Conservation (phyloP, 2,888 invertebrate species). For the Ariolimax columbianus region DNA sequence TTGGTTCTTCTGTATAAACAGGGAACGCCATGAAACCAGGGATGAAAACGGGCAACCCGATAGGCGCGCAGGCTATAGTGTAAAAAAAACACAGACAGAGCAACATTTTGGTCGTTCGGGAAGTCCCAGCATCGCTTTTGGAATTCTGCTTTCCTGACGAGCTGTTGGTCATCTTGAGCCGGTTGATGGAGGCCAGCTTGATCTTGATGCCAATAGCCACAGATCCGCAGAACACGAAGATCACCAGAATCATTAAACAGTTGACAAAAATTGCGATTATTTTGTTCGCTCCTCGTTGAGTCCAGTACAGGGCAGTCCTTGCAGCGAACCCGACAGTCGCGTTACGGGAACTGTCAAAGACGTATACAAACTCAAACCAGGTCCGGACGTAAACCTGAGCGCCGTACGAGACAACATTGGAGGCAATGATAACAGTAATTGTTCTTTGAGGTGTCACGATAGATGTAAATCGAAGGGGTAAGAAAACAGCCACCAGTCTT, state of each 20-base stretch:
- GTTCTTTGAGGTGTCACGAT: constrained; percentile 41
- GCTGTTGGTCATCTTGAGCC: constrained; percentile 32
- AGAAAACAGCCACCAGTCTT: constrained; percentile 38
- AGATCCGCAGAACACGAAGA: constrained; percentile 20
- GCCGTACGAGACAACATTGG: not conserved
- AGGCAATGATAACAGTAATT: not conserved
- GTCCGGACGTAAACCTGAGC: constrained; percentile 20
- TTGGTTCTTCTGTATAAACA: constrained; percentile 23
- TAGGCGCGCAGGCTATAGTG: constrained; percentile 7
- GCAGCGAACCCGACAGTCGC: constrained; percentile 6
- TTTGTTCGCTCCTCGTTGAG: not conserved
- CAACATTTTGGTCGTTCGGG: constrained; percentile 1
- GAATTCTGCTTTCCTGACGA: not conserved
- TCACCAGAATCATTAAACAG: not conserved
- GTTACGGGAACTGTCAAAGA: not conserved
- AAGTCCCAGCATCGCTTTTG: constrained; percentile 6
- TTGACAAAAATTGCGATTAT: constrained; percentile 22
- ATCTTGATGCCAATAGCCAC: constrained; percentile 39
- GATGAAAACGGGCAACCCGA: constrained; percentile 1
- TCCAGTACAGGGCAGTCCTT: constrained; percentile 26
- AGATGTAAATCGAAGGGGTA: constrained; percentile 26
- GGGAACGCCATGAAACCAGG: constrained; percentile 24
- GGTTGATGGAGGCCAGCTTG: constrained; percentile 27
- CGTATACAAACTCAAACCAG: constrained; percentile 45
- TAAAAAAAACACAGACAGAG: constrained; percentile 12